These are phyloP conservation scores for Clostera curtula DNA, from an alignment of 2,888 invertebrate species.

Conservation along the genomic window DNA sequence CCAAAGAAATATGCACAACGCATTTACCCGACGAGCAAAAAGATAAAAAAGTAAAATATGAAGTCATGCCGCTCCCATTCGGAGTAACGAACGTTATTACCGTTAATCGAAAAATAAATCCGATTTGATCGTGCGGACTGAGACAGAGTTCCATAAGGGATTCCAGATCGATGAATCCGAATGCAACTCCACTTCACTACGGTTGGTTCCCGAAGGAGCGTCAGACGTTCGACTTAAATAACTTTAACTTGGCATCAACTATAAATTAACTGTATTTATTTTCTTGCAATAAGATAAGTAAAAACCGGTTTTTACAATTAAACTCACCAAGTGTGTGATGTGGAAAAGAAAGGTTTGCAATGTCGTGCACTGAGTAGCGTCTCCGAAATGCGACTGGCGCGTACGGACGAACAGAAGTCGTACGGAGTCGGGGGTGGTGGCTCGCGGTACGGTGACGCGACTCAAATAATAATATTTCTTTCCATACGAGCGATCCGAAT, in stretches of 20 bases:
- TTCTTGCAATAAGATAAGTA: too few species aligned
- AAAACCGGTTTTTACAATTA: constrained; percentile 17
- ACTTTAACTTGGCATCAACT: too few species aligned
- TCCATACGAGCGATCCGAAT: too few species aligned
- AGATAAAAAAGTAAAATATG: constrained; percentile 28
- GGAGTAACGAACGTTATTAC: constrained; percentile 25
- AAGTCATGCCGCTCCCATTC: constrained; percentile 43
- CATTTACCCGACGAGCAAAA: neutral
- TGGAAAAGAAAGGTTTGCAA: constrained; percentile 23
- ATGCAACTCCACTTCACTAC: constrained; percentile 25
- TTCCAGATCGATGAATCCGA: constrained; percentile 30
- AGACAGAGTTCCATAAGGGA: constrained; percentile 11
- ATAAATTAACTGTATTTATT: too few species aligned
- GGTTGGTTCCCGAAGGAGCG: constrained; percentile 33
- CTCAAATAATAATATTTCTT: constrained; percentile 24
- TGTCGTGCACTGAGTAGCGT: constrained; percentile 44
- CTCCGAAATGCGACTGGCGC: constrained; percentile 52
- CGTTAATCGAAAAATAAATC: constrained; percentile 27
- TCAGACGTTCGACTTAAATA: too few species aligned
- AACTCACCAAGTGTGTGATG: constrained; percentile 52
- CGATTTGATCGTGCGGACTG: constrained; percentile 11
- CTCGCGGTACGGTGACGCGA: constrained; percentile 27
- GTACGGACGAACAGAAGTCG: constrained; percentile 17
- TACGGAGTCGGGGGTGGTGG: constrained; percentile 33
- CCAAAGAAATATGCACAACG: too few species aligned